Evolutionary conservation across 2,113 vertebrate species (phyloP), one percentile per base, ranked within the genome.

Genomic region (Dicrurus megarhynchus): DNA sequence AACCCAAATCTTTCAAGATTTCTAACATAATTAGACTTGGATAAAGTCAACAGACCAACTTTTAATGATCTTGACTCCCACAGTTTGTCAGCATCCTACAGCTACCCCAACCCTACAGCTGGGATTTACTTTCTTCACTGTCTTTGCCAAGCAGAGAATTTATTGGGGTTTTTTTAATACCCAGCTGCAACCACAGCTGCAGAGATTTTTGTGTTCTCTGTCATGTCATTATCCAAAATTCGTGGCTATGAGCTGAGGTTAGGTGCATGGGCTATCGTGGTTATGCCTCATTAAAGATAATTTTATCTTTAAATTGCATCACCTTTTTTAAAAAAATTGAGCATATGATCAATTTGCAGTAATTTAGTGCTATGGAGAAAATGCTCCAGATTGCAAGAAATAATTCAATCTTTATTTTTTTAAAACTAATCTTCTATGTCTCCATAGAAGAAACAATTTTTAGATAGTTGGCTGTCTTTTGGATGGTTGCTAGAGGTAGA

Each of bases 1-100:
- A 86, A 73, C 42, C 5, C 21, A 65, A 68, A 70, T 77, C 50
- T 90, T 88, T 41, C 26, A 90, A 85, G 57, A 76, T 94, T 85
- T 87, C 61, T 56, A 68, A 30, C 28, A 10, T 63, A 75, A 60
- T 89, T 84, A 82, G 28, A 15, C 28, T 59, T 68, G n/a, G 16
- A 68, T 64, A 65, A 75, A 78, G 21, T 70, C 71, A 81, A 63
- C 5, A 84, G 60, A 81, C 11, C 21, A 77, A 28, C 12, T 35
- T 65, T 41, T 84, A 33, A 77, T 59, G 55, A 42, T 61, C 19
- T 75, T 46, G 30, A 60, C 50, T 78, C 13, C 20, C 61, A 84
- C 50, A 90, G 39, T 47, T 88, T 75, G 12, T 63, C 50, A 56
- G 15, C 64, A 56, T 37, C 24, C 33, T 70, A 42, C 32, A 33